Percentiles rank a stretch among this genome's conserved stretches.
phyloP scores from a whole-genome alignment of 92 coral and sea anemone genomes.

The Micromussa lordhowensis region DNA sequence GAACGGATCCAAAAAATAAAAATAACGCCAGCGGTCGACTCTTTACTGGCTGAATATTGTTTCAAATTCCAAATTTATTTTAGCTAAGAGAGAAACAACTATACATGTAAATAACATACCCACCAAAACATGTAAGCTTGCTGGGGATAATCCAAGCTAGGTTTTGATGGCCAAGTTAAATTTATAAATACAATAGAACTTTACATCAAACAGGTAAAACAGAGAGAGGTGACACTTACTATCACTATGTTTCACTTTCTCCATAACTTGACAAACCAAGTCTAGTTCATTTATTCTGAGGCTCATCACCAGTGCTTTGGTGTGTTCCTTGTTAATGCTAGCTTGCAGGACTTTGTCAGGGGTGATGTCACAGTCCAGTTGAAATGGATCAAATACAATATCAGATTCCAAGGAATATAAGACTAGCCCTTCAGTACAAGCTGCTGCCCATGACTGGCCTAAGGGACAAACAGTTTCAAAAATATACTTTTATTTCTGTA shows the following conservation, averaged over 20 bases:
- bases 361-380: conserved; percentile 91
- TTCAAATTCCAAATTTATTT: too few relatives aligned
- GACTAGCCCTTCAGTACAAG: conserved; percentile 91
- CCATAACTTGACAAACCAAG: conserved; percentile 88
- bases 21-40: too few relatives aligned
- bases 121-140: too few relatives aligned
- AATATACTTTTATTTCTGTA: too few relatives aligned
- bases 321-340: conserved; percentile 74
- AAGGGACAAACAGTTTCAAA: neutral
- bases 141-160: too few relatives aligned
- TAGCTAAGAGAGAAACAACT: too few relatives aligned
- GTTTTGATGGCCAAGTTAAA: too few relatives aligned
- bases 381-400: conserved; percentile 93
- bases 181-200: neutral
- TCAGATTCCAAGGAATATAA: conserved; percentile 88
- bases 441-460: conserved; percentile 99
- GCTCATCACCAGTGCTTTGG: conserved; percentile 85
- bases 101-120: too few relatives aligned
- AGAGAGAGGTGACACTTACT: conserved; percentile 61
- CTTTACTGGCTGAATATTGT: too few relatives aligned
- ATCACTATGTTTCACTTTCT: conserved; percentile 77
- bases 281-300: conserved; percentile 90
- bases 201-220: neutral
- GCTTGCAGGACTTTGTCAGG: conserved; percentile 74
- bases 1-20: too few relatives aligned